Evolutionary conservation across 2,797 vertebrate species (phyloP).

Genomic region (Argentina silus): DNA sequence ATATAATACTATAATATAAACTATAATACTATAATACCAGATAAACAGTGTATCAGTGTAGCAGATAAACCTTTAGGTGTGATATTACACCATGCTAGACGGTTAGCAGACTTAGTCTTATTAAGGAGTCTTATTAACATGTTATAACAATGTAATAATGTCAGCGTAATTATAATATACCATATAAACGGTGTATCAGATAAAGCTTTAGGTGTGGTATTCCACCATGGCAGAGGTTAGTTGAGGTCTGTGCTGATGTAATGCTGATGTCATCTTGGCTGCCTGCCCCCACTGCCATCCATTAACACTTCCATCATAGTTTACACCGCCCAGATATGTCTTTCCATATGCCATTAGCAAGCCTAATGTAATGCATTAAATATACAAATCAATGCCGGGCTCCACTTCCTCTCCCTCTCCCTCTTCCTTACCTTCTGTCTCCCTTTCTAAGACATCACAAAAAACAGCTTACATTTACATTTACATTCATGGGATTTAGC

Average conservation of each 20-base stretch:
- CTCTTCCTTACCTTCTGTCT: background rate
- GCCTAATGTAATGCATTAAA: conserved; percentile 64
- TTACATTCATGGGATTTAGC: too few species aligned
- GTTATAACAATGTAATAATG: background rate
- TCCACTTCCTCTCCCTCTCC: conserved; percentile 16
- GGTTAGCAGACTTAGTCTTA: too few species aligned
- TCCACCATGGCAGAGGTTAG: conserved; percentile 39
- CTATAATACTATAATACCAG: too few species aligned
- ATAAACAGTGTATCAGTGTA: too few species aligned
- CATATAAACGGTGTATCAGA: background rate
- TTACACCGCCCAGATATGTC: conserved; percentile 57
- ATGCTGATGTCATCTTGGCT: conserved; percentile 60
- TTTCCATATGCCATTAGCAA: conserved; percentile 60
- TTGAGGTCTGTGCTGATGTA: conserved; percentile 40
- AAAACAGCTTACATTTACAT: background rate
- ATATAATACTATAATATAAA: too few species aligned
- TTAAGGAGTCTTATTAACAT: too few species aligned
- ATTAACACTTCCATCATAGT: conserved; percentile 64
- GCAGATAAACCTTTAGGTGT: too few species aligned
- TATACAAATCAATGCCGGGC: conserved; percentile 60
- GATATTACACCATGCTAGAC: too few species aligned
- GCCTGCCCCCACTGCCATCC: conserved; percentile 42
- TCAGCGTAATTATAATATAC: background rate
- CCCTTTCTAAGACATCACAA: too few species aligned
- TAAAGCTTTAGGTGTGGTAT: conserved; percentile 38